phyloP scores from a whole-genome alignment of 2,888 invertebrate species.

The Bursaphelenchus okinawaensis region DNA sequence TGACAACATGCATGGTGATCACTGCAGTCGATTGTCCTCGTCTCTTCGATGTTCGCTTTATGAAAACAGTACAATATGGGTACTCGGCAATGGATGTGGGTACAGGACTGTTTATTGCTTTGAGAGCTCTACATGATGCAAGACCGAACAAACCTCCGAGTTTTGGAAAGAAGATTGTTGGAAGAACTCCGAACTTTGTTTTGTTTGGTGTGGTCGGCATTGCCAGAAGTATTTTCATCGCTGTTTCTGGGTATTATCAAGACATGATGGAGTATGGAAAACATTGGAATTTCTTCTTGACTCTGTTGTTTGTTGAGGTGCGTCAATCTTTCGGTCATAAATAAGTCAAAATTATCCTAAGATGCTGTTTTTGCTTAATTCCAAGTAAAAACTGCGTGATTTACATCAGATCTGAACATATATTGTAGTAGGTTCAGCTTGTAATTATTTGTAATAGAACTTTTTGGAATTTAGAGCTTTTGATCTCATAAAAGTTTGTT shows the following conservation, averaged over 20 bases:
- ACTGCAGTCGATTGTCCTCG: constrained; percentile 82
- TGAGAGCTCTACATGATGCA: constrained; percentile 51
- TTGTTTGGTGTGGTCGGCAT: constrained; percentile 61
- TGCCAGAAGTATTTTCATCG: constrained; percentile 59
- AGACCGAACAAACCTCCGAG: background rate
- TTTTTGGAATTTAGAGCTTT: background rate
- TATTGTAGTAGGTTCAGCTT: no score
- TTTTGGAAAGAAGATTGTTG: constrained; percentile 10
- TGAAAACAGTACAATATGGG: constrained; percentile 71
- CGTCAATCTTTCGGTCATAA: no score
- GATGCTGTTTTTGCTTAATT: no score
- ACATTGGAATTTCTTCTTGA: constrained; percentile 97
- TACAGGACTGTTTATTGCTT: constrained; percentile 78
- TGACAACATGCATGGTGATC: constrained; percentile 75
- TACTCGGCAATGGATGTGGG: constrained; percentile 82
- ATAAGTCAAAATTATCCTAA: no score
- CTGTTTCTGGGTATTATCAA: constrained; percentile 72
- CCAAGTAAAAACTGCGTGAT: no score
- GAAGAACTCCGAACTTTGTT: constrained; percentile 19
- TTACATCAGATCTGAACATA: no score
- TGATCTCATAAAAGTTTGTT: background rate
- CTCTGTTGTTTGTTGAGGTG: constrained; percentile 75
- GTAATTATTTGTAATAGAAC: background rate
- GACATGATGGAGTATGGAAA: constrained; percentile 88
- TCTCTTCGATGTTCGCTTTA: constrained; percentile 76